These are phyloP conservation scores for Dendrocincla fuliginosa DNA, from an alignment of 2,797 vertebrate genomes.

Conservation along the genomic window DNA sequence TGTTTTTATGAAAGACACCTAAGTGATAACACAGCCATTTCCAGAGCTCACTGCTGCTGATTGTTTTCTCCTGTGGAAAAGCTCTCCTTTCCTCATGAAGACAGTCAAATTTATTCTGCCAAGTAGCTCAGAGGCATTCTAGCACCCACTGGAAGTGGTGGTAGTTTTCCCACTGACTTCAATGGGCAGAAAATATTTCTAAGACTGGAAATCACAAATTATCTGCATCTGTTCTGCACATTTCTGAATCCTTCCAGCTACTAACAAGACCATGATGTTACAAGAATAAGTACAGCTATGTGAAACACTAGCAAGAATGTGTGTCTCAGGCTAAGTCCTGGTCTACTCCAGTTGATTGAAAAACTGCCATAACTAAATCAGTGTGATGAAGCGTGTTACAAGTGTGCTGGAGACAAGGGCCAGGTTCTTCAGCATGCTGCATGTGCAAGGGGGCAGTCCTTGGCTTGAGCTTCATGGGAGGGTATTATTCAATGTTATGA, in stretches of 20 bases:
- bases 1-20: not conserved
- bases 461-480: not conserved
- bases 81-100: not conserved
- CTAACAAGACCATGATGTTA: slow-evolving; percentile 24
- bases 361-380: slow-evolving; percentile 4
- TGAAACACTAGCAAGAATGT: not conserved
- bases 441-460: not conserved
- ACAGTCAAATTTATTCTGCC: not conserved
- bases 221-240: slow-evolving; percentile 46
- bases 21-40: not conserved
- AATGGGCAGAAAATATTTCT: not conserved
- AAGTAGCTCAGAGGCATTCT: not conserved
- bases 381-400: not conserved
- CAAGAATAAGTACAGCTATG: not conserved
- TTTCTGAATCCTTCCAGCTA: slow-evolving; percentile 41
- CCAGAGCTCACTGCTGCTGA: not conserved
- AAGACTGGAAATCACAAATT: slow-evolving; percentile 13
- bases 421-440: not conserved
- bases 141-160: not conserved
- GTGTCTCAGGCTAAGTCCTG: not conserved
- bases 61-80: not conserved
- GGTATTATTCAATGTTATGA: not conserved
- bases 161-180: slow-evolving; percentile 13
- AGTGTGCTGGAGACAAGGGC: not conserved
- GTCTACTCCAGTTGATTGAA: not conserved